These are phyloP conservation scores for Liolophura sinensis DNA, from an alignment of 1,140 invertebrate genomes.

Conservation along the genomic window DNA sequence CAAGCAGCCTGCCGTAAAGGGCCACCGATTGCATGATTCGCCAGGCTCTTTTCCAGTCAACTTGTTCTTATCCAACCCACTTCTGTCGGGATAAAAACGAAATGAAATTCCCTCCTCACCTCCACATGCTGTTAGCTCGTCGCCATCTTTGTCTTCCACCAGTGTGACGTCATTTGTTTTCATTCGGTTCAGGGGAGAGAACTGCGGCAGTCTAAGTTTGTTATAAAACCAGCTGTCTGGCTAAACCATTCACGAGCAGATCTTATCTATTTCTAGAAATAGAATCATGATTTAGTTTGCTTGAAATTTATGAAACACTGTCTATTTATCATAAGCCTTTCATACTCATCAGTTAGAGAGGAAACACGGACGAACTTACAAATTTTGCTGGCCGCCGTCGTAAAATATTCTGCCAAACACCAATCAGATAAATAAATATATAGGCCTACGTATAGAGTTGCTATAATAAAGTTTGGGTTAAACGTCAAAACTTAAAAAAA, in stretches of 20 bases:
- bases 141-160: slow-evolving; percentile 9
- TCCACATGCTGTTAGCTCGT: slow-evolving; percentile 1
- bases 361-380: background rate
- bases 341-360: no score
- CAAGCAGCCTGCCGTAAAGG: slow-evolving; percentile 41
- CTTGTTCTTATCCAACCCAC: background rate
- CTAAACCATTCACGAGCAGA: no score
- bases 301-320: no score
- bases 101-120: background rate
- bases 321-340: no score
- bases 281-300: no score
- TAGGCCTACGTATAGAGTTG: background rate
- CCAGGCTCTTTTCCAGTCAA: slow-evolving; percentile 10
- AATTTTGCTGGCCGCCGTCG: background rate
- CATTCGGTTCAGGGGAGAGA: slow-evolving; percentile 2
- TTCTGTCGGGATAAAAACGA: background rate
- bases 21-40: slow-evolving; percentile 42
- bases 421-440: slow-evolving; percentile 1
- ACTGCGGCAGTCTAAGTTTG: background rate
- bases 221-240: no score
- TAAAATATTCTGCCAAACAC: background rate
- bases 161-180: background rate
- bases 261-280: no score
- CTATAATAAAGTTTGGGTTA: background rate
- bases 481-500: background rate